These are phyloP conservation scores for Caenorhabditis sp. DNA, from an alignment of 2,888 invertebrate genomes.

Conservation along the genomic window DNA sequence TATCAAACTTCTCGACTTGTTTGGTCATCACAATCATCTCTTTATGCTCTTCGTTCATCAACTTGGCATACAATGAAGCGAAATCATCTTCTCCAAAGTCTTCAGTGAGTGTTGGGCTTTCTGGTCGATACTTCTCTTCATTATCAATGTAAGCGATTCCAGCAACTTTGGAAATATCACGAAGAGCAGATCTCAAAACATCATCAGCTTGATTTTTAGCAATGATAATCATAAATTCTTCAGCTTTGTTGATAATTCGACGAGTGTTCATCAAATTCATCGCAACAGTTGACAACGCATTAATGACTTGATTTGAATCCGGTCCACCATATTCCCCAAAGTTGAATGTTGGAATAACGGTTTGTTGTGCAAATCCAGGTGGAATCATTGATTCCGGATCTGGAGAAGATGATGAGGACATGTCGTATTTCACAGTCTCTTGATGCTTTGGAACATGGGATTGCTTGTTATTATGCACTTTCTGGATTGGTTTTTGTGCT, in stretches of 20 bases:
- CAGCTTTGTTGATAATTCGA: conserved; percentile 27
- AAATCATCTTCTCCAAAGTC: conserved; percentile 6
- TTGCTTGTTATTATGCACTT: background rate
- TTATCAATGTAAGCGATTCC: conserved; percentile 13
- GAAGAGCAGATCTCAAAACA: background rate
- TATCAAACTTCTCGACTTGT: conserved; percentile 1
- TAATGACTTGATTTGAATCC: conserved; percentile 5
- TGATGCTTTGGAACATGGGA: background rate
- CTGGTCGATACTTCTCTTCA: conserved; percentile 4
- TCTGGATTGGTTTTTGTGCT: background rate
- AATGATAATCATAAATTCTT: conserved; percentile 30
- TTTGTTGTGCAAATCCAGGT: background rate
- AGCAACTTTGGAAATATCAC: conserved; percentile 11
- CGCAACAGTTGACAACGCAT: conserved; percentile 42
- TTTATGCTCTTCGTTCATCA: conserved; percentile 1
- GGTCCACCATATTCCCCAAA: conserved; percentile 3
- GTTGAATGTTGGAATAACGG: conserved; percentile 3
- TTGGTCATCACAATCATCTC: conserved; percentile 4
- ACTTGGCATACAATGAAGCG: background rate
- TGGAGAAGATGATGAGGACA: background rate
- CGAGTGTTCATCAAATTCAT: conserved; percentile 48
- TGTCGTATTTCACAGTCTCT: background rate
- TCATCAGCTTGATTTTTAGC: background rate
- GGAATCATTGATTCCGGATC: background rate
- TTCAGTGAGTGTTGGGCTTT: background rate